Conservation (phyloP, 1,140 invertebrate genomes). For the Caenorhabditis briggsae region DNA sequence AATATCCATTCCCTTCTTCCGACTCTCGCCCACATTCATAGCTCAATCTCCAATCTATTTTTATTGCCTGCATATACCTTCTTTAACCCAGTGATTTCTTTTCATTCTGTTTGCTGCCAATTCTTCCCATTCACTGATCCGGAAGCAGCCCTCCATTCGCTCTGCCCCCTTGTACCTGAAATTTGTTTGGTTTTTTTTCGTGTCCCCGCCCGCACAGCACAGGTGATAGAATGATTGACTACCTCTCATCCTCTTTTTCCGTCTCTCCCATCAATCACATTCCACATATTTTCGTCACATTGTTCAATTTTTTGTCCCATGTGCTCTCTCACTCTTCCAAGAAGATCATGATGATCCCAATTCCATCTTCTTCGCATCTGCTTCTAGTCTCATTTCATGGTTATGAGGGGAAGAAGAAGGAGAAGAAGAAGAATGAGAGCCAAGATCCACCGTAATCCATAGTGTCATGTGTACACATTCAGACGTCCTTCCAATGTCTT, state of each 20-base stretch:
- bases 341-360: not conserved
- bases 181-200: not conserved
- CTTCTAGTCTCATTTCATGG: conserved; percentile 41
- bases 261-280: conserved; percentile 21
- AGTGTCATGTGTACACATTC: not conserved
- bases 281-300: conserved; percentile 34
- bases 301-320: not conserved
- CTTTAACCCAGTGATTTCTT: not conserved
- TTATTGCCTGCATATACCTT: not conserved
- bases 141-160: conserved; percentile 6
- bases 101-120: not conserved
- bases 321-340: not conserved
- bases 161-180: not conserved
- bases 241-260: too few relatives aligned
- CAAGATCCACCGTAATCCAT: conserved; percentile 3
- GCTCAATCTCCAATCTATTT: not conserved
- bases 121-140: conserved; percentile 41
- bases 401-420: not conserved
- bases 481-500: not conserved
- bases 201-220: conserved; percentile 2
- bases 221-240: conserved; percentile 51
- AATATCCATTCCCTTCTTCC: not conserved
- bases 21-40: conserved; percentile 6
- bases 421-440: not conserved
- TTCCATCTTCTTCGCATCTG: conserved; percentile 4